phyloP scores from a whole-genome alignment of 2,888 invertebrate genomes.

The Yponomeuta cagnagella region DNA sequence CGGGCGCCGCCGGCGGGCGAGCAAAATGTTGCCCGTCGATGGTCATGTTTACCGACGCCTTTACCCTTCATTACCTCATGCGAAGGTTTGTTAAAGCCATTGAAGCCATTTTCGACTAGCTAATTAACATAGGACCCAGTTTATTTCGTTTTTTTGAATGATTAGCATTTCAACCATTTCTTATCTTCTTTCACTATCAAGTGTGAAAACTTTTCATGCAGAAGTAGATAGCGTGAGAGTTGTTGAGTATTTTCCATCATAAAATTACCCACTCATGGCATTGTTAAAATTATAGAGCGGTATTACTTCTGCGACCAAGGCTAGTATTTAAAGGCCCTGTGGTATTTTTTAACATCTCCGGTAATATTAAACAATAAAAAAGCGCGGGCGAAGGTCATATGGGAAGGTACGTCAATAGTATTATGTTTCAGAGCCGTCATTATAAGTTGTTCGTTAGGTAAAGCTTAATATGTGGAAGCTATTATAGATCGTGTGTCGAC shows the following conservation, averaged over 20 bases:
- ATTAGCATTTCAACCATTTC: background rate
- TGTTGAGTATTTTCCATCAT: background rate
- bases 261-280: background rate
- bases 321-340: background rate
- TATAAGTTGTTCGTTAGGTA: slow-evolving; percentile 5
- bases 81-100: slow-evolving; percentile 8
- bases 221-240: background rate
- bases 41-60: slow-evolving; percentile 16
- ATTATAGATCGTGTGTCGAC: slow-evolving; percentile 25
- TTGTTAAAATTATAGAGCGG: background rate
- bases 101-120: background rate
- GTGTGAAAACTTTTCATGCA: background rate
- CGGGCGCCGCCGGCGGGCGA: slow-evolving; percentile 23
- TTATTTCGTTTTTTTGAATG: background rate
- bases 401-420: background rate
- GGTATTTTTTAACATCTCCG: background rate
- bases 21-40: slow-evolving; percentile 22
- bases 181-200: background rate
- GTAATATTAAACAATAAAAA: background rate
- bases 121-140: background rate
- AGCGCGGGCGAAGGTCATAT: slow-evolving; percentile 1
- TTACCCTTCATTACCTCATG: slow-evolving; percentile 12
- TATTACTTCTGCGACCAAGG: background rate
- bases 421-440: slow-evolving; percentile 1
- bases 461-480: slow-evolving; percentile 44